Evolutionary conservation across 2,113 vertebrate genomes (phyloP), one percentile per base, ranked within the genome.

Genomic region (Marmota flaviventris): DNA sequence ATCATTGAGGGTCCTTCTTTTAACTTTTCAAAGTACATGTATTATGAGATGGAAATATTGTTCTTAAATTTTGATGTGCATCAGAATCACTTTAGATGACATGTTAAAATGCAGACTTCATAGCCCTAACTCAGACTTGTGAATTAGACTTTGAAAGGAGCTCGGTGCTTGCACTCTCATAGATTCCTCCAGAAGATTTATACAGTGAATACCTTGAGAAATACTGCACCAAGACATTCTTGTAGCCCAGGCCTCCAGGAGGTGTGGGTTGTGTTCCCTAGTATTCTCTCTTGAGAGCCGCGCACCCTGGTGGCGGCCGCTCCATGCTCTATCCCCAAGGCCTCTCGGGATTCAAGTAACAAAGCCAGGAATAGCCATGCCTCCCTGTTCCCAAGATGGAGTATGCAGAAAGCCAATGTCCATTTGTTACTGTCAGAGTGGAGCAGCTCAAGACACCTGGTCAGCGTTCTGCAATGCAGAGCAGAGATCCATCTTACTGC

Each of bases 331-430:
- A 45, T 45, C 45, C 45, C 45, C 45, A 93, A 56, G 17, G 13
- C 81, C 32, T 84, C 70, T 93, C 24, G 72, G 39, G 56, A 91
- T 51, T 88, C 81, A 84, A 69, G 48, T 58, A 56, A 95, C 70
- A 81, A 94, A 88, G 24, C 72, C 75, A 63, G 16, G 53, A 72
- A 53, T 42, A 67, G 45, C 29, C 82, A 76, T 29, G 67, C 67
- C 67, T 91, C 32, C 79, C 18, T 92, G 45, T 73, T 89, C 69
- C 45, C 45, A 20, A 83, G 91, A 89, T 88, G 53, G 83, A 94
- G 37, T 0, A 0, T 72, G 14, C 63, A 56, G 51, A 79, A 79
- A 37, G 12, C 39, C 76, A 95, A 81, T 61, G 72, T 79, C 56
- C 37, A 42, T 5, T 67, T 72, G 11, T 83, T 17, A 63, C 16